A percentile compares a stretch with the other conserved stretches of the same genome.
Evolutionary conservation across 2,888 invertebrate species (phyloP).

Genomic region (Galerucella nymphaeae): DNA sequence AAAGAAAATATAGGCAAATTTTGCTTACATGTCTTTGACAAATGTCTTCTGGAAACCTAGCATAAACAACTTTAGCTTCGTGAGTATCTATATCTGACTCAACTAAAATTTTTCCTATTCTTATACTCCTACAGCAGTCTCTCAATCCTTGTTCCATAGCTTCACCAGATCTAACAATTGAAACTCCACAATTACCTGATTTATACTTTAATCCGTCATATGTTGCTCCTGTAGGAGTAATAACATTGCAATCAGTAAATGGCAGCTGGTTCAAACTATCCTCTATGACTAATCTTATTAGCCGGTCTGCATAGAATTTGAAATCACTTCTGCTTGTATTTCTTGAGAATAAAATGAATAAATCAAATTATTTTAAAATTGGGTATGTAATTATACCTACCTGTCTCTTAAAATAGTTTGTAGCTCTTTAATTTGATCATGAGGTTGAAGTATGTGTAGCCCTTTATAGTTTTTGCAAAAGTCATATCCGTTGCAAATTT

Average conservation of each 20-base stretch:
- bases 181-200: constrained; percentile 95
- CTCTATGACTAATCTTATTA: constrained; percentile 97
- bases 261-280: constrained; percentile 97
- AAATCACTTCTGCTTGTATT: constrained; percentile 94
- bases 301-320: constrained; percentile 97
- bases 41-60: constrained; percentile 97
- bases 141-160: constrained; percentile 75
- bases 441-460: constrained; percentile 77
- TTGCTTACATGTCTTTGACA: constrained; percentile 73
- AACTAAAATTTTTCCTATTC: constrained; percentile 98
- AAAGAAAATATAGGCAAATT: not conserved
- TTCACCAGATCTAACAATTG: constrained; percentile 88
- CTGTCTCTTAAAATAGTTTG: constrained; percentile 89
- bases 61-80: constrained; percentile 96
- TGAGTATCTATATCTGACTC: constrained; percentile 97
- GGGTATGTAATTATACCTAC: constrained; percentile 66
- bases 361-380: constrained; percentile 7
- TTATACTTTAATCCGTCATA: constrained; percentile 95
- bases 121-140: constrained; percentile 97
- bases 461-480: constrained; percentile 71
- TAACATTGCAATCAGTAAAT: constrained; percentile 89
- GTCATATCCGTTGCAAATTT: constrained; percentile 55
- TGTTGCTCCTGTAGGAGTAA: constrained; percentile 91
- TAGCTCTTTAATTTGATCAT: constrained; percentile 84
- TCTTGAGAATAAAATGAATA: constrained; percentile 69